Evolutionary conservation across 2,888 invertebrate genomes (phyloP).

Genomic region (Brachylomia viminalis): DNA sequence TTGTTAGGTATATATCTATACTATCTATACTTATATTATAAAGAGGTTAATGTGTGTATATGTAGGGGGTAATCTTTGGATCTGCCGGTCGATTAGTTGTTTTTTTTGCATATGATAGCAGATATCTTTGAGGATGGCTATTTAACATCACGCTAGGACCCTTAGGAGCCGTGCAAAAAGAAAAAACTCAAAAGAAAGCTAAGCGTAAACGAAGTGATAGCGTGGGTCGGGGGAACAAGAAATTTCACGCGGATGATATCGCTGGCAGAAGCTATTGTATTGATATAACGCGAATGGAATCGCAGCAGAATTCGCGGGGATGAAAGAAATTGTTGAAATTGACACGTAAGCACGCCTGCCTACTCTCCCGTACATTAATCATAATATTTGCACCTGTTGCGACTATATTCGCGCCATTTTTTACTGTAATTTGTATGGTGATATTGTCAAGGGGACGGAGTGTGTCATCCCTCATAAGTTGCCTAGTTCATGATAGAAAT

Average conservation of each 20-base stretch:
- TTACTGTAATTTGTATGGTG: slow-evolving; percentile 32
- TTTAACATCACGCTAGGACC: no score
- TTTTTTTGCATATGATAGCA: no score
- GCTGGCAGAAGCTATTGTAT: background rate
- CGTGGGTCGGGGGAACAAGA: no score
- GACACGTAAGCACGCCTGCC: slow-evolving; percentile 37
- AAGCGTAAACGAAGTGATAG: no score
- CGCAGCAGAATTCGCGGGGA: background rate
- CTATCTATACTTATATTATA: no score
- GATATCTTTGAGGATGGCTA: no score
- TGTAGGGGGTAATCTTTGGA: no score
- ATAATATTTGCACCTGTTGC: slow-evolving; percentile 75
- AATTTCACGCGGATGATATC: no score
- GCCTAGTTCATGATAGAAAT: slow-evolving; percentile 25
- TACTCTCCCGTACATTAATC: slow-evolving; percentile 70
- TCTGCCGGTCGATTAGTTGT: no score
- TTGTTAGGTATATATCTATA: background rate
- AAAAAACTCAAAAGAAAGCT: no score
- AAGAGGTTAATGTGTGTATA: no score
- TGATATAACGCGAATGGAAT: background rate
- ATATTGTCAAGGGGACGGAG: slow-evolving; percentile 29
- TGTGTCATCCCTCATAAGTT: slow-evolving; percentile 8
- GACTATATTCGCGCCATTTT: slow-evolving; percentile 60
- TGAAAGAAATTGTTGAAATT: slow-evolving; percentile 36
- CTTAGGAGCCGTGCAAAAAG: no score